These are phyloP conservation scores for Urosaurus nigricauda DNA, from an alignment of 2,797 vertebrate genomes.

Conservation along the genomic window DNA sequence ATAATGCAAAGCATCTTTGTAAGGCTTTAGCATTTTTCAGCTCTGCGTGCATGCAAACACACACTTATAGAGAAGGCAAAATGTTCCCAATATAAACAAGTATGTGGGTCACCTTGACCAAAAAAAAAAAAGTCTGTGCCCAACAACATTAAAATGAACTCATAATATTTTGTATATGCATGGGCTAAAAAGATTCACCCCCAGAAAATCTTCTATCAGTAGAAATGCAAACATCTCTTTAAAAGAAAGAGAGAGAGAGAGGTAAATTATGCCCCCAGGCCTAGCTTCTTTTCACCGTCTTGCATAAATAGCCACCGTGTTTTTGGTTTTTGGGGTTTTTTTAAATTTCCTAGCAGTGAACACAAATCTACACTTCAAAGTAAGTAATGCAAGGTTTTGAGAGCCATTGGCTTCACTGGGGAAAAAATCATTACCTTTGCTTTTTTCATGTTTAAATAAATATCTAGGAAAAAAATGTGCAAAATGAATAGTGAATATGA, in stretches of 20 bases:
- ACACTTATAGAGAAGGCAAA: background rate
- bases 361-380: slow-evolving; percentile 66
- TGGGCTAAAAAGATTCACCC: slow-evolving; percentile 35
- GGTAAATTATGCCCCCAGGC: slow-evolving; percentile 36
- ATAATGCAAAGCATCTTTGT: background rate
- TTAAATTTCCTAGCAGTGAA: slow-evolving; percentile 62
- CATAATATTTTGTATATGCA: slow-evolving; percentile 11
- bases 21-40: slow-evolving; percentile 23
- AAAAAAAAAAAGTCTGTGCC: slow-evolving; percentile 7
- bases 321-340: too few species aligned
- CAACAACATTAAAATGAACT: slow-evolving; percentile 40
- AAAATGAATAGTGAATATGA: slow-evolving; percentile 45
- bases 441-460: slow-evolving; percentile 42
- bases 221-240: slow-evolving; percentile 38
- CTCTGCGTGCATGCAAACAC: rapidly evolving
- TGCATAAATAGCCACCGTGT: slow-evolving; percentile 45
- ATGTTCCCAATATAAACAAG: slow-evolving; percentile 21
- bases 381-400: slow-evolving; percentile 48
- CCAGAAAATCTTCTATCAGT: background rate
- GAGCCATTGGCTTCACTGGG: slow-evolving; percentile 40
- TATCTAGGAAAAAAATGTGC: slow-evolving; percentile 50
- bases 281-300: slow-evolving; percentile 43
- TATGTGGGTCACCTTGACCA: slow-evolving; percentile 35
- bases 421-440: slow-evolving; percentile 24
- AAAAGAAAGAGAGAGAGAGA: background rate